Conservation (phyloP, 2,888 invertebrate species). For the Sipha maydis region DNA sequence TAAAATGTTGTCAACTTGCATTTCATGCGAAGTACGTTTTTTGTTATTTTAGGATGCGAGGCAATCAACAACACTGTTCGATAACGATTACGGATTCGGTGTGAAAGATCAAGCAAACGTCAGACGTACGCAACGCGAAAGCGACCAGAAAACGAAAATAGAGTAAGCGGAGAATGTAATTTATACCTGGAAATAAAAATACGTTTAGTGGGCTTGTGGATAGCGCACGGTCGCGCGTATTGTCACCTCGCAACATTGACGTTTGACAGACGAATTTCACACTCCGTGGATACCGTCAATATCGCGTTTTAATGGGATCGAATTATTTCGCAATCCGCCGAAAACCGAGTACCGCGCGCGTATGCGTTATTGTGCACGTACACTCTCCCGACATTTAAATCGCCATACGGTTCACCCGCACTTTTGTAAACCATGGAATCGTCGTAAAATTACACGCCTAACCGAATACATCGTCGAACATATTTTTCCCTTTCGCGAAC, state of each 20-base stretch:
- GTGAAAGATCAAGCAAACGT: too few species aligned
- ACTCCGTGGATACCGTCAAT: background rate
- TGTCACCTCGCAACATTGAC: background rate
- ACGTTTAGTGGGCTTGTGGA: too few species aligned
- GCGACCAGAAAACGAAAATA: too few species aligned
- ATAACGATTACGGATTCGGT: too few species aligned
- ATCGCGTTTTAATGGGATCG: background rate
- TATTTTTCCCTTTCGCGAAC: background rate
- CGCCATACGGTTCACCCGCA: background rate
- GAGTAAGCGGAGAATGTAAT: too few species aligned
- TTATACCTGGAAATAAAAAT: too few species aligned
- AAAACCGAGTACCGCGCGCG: background rate
- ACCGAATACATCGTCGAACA: background rate
- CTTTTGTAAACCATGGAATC: background rate
- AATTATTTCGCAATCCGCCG: background rate
- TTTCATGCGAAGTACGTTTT: too few species aligned
- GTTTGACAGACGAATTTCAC: constrained; percentile 3
- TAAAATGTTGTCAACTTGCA: too few species aligned
- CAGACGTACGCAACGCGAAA: too few species aligned
- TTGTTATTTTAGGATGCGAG: too few species aligned
- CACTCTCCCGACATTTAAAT: background rate
- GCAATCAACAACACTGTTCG: too few species aligned
- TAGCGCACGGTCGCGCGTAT: background rate
- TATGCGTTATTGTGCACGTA: too few species aligned
- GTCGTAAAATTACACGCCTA: constrained; percentile 8